phyloP scores from a whole-genome alignment of 2,888 invertebrate species.

The Drosophila neonasuta region DNA sequence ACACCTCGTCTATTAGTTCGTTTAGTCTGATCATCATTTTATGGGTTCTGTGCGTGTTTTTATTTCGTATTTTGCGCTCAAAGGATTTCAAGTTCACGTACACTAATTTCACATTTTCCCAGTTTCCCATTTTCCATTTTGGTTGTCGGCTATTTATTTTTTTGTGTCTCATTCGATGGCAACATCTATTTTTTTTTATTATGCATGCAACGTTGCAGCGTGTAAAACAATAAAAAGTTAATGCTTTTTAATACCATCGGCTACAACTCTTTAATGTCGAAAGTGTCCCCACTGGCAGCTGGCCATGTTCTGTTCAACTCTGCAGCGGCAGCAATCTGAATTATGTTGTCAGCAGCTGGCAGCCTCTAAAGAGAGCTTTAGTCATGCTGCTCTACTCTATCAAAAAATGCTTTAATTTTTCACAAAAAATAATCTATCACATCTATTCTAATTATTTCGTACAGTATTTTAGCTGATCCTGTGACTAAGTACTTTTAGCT shows the following conservation, averaged over 20 bases:
- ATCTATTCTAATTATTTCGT: neutral
- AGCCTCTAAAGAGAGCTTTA: conserved; percentile 46
- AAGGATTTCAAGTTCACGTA: conserved; percentile 77
- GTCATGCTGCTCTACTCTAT: neutral
- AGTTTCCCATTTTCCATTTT: neutral
- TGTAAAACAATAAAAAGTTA: conserved; percentile 65
- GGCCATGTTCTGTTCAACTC: conserved; percentile 31
- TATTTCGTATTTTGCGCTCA: conserved; percentile 70
- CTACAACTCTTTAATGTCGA: conserved; percentile 72
- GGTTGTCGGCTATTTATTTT: conserved; percentile 12
- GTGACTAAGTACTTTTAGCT: conserved; percentile 17
- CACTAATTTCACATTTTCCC: conserved; percentile 56
- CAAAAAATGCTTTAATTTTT: conserved; percentile 20
- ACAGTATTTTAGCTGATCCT: conserved; percentile 12
- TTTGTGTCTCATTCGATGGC: conserved; percentile 1
- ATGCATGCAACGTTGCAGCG: conserved; percentile 39
- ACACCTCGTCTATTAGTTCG: conserved; percentile 30
- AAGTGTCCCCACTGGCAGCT: conserved; percentile 38
- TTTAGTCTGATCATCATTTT: conserved; percentile 57
- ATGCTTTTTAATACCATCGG: conserved; percentile 59
- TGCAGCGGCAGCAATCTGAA: conserved; percentile 60
- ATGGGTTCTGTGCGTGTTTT: conserved; percentile 74
- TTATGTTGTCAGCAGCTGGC: conserved; percentile 80
- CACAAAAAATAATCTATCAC: neutral
- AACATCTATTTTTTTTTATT: conserved; percentile 32